phyloP scores from a whole-genome alignment of 2,797 vertebrate genomes.

The Pangasius mekongensis region DNA sequence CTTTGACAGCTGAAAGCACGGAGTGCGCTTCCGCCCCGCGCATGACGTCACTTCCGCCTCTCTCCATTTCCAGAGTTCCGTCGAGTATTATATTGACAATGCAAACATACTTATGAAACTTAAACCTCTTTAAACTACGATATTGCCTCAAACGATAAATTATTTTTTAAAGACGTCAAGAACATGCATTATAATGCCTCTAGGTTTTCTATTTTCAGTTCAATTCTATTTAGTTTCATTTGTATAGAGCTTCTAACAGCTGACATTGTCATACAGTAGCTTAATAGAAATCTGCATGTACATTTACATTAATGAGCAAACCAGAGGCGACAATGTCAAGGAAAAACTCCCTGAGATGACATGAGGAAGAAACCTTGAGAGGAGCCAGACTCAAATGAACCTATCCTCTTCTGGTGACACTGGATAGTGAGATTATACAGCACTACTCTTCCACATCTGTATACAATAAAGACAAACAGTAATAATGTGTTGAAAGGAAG shows the following conservation, averaged over 20 bases:
- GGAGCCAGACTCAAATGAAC: not conserved
- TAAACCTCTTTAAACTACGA: not conserved
- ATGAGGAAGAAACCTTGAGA: not conserved
- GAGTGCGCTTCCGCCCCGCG: constrained; percentile 71
- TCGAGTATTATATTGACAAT: not conserved
- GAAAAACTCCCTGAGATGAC: not conserved
- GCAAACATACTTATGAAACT: not conserved
- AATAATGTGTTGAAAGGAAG: not conserved
- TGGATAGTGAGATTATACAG: not conserved
- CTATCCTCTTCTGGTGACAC: not conserved
- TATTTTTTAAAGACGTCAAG: not conserved
- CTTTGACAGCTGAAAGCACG: constrained; percentile 72
- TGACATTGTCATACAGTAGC: not conserved
- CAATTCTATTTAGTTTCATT: not conserved
- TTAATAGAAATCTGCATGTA: not conserved
- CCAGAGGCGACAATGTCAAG: not conserved
- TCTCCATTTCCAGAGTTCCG: not conserved
- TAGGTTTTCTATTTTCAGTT: not conserved
- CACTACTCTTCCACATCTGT: not conserved
- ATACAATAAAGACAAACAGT: not conserved
- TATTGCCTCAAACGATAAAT: not conserved
- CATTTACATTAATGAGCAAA: not conserved
- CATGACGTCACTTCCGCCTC: constrained; percentile 61
- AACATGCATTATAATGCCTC: not conserved
- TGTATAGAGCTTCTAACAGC: not conserved